Evolutionary conservation across 2,888 invertebrate species (phyloP), one percentile per base, ranked within the genome.

Genomic region (Dicyrtomina minuta): DNA sequence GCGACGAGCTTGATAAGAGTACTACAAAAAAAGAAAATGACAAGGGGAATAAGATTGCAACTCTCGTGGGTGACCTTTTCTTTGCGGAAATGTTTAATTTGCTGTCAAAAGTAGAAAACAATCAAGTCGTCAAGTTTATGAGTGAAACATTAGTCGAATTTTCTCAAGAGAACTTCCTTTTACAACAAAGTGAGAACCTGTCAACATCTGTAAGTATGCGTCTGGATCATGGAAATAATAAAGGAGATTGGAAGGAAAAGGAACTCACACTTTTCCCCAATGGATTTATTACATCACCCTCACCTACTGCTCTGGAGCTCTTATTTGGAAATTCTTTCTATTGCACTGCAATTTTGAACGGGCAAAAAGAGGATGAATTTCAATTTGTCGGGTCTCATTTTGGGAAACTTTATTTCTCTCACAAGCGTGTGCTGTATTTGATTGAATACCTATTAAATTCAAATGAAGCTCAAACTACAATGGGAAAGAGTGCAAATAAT

Each of bases 1-100:
- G 33, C 33, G 3, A 33, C 8, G 33, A 33, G 33, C 33, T 5
- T 46, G 4, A 46, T 12, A 15, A 51, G 6, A 15, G 27, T 27
- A 24, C 26, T 26, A 15, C 24, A 27, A 27, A 27, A 56, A 3
- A 41, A 8, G 41, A 20, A 59, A n/a, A 39, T 20, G 20, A 43
- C n/a, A 61, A 27, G 17, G 62, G 62, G 1, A 62, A 62, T 20
- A 62, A 62, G 27, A 62, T 62, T 62, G 62, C 49, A 1, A 49
- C 27, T 3, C 24, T 62, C 8, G 49, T 62, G 12, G 62, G 62
- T 33, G 62, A 62, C 17, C 46, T 62, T 13, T 49, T 62, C 62
- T 49, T 62, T n/a, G 49, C 62, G 5, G 49, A 62, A 62, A 62
- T 62, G 62, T 62, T 49, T 24, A 33, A 1, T 26, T 13, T 46